Conservation (phyloP, 2,113 vertebrate genomes). For the Syngnathus scovelli region DNA sequence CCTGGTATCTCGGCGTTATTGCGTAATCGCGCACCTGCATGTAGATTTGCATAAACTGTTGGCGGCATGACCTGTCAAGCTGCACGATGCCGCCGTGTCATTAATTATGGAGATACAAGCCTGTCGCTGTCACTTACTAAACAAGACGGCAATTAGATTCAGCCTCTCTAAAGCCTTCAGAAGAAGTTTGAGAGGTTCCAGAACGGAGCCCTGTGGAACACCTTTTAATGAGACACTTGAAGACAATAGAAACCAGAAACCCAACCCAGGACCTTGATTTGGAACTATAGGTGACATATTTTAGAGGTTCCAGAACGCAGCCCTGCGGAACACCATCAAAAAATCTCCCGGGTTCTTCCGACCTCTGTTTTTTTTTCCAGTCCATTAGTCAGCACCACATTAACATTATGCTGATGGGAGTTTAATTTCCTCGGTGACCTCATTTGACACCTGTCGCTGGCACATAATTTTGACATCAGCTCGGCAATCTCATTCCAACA, state of each 20-base stretch:
- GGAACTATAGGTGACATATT: neutral
- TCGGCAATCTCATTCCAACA: constrained; percentile 10
- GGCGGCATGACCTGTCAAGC: constrained; percentile 18
- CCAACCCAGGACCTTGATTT: too few species aligned
- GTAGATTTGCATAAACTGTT: constrained; percentile 16
- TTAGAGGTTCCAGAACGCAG: too few species aligned
- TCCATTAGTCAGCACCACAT: constrained; percentile 21
- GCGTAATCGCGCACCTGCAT: constrained; percentile 8
- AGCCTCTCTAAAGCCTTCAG: neutral
- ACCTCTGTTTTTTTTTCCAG: neutral
- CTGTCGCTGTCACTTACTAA: constrained; percentile 11
- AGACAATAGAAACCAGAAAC: too few species aligned
- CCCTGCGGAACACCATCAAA: too few species aligned
- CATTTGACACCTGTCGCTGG: constrained; percentile 22
- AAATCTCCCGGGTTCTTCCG: too few species aligned
- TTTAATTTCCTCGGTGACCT: constrained; percentile 8
- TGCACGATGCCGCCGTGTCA: constrained; percentile 13
- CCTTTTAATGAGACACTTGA: neutral
- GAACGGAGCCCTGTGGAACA: neutral
- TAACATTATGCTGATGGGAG: constrained; percentile 26
- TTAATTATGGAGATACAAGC: constrained; percentile 23
- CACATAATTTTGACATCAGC: constrained; percentile 21
- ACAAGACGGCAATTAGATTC: constrained; percentile 4
- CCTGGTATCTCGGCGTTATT: constrained; percentile 26
- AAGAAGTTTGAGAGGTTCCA: neutral